phyloP scores from a whole-genome alignment of 2,797 vertebrate species.

The Sebastes itinus region DNA sequence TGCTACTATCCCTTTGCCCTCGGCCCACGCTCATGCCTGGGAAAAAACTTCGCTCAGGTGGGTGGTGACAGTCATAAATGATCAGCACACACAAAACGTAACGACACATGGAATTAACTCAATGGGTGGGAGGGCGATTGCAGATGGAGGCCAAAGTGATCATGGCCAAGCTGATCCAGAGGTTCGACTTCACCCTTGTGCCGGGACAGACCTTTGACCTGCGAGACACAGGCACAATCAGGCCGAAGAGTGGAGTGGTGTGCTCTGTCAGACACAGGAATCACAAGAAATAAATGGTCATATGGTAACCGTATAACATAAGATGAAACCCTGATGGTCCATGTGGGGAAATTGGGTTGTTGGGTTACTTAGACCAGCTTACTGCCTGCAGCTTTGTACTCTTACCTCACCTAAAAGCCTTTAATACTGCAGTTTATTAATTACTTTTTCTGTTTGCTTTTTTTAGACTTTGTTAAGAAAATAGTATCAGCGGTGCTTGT shows the following conservation, averaged over 20 bases:
- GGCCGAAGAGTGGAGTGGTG: conserved; percentile 85
- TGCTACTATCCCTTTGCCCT: conserved; percentile 92
- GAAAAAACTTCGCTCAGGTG: conserved; percentile 92
- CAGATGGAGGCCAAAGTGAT: conserved; percentile 95
- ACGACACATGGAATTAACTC: background rate
- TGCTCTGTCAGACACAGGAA: conserved; percentile 82
- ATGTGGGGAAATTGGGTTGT: background rate
- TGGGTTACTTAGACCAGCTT: background rate
- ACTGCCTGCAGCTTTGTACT: background rate
- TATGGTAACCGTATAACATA: background rate
- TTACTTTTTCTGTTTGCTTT: background rate
- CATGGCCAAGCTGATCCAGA: conserved; percentile 92
- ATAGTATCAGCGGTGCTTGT: background rate
- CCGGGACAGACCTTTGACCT: conserved; percentile 87
- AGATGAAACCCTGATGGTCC: background rate
- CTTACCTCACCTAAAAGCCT: background rate
- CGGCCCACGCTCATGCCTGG: conserved; percentile 89
- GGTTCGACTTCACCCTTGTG: conserved; percentile 87
- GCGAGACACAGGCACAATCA: conserved; percentile 84
- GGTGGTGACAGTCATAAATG: conserved; percentile 1
- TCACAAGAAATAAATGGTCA: background rate
- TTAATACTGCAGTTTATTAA: background rate
- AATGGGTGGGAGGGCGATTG: background rate
- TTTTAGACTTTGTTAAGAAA: background rate
- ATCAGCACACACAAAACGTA: background rate